These are phyloP conservation scores for Netelia inedita DNA, from an alignment of 2,888 invertebrate species.

Conservation along the genomic window DNA sequence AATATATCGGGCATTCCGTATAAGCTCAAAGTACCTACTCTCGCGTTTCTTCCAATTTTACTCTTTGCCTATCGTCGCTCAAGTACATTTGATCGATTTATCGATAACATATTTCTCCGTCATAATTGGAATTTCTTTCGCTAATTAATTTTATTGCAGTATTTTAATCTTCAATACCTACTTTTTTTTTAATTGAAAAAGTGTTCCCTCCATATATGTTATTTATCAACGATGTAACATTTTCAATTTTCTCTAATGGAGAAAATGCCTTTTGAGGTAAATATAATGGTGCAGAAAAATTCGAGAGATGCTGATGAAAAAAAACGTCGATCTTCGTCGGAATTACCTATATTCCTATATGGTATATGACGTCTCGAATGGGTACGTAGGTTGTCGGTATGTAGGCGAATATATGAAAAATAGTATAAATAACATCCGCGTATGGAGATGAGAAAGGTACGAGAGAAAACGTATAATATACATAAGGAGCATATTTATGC, in stretches of 20 bases:
- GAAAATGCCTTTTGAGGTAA: no score
- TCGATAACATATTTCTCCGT: neutral
- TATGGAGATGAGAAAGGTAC: constrained; percentile 32
- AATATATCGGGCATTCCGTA: neutral
- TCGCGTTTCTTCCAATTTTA: neutral
- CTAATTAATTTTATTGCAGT: neutral
- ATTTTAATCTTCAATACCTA: neutral
- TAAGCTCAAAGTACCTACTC: neutral
- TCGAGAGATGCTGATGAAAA: no score
- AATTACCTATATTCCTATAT: neutral
- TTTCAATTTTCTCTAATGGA: no score
- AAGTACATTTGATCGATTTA: neutral
- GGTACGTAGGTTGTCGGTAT: constrained; percentile 29
- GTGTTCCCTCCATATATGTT: no score
- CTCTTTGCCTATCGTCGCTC: neutral
- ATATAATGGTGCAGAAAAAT: no score
- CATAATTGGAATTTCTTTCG: neutral
- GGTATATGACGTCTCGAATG: constrained; percentile 16
- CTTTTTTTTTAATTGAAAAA: no score
- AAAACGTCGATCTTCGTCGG: neutral
- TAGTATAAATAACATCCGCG: constrained; percentile 28
- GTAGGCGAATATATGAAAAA: constrained; percentile 34
- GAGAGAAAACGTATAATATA: constrained; percentile 35
- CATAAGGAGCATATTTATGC: constrained; percentile 47
- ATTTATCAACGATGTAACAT: no score